Percentiles rank a stretch among this genome's conserved stretches.
These are phyloP conservation scores for Chaenogobius annularis DNA, from an alignment of 2,113 vertebrate genomes.

Conservation along the genomic window DNA sequence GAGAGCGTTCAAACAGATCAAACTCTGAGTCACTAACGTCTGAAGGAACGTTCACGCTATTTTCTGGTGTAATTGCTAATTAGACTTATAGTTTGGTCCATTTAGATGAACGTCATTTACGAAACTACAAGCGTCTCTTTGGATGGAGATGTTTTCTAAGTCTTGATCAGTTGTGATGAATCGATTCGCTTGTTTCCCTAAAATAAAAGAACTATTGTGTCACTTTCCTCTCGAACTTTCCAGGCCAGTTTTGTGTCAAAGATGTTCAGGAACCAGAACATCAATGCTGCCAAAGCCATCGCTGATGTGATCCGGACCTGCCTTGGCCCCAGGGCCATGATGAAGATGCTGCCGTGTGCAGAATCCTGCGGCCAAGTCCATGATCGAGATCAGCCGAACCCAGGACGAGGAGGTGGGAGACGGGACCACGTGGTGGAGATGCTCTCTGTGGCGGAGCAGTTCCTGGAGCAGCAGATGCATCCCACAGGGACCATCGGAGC, in stretches of 20 bases:
- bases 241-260: slow-evolving; percentile 32
- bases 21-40: too few species aligned
- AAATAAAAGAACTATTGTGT: too few species aligned
- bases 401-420: slow-evolving; percentile 98
- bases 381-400: slow-evolving; percentile 99
- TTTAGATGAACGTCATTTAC: too few species aligned
- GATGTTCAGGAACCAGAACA: slow-evolving; percentile 94
- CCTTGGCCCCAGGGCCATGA: slow-evolving; percentile 95
- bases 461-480: slow-evolving; percentile 97
- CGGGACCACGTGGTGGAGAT: slow-evolving; percentile 83
- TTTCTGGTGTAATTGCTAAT: too few species aligned
- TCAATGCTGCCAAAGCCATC: slow-evolving; percentile 95
- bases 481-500: slow-evolving; percentile 91
- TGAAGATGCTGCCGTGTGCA: slow-evolving; percentile 99
- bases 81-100: too few species aligned
- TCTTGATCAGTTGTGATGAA: too few species aligned
- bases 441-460: slow-evolving; percentile 90
- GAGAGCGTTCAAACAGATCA: too few species aligned
- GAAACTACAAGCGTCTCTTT: too few species aligned
- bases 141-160: too few species aligned
- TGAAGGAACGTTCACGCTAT: too few species aligned
- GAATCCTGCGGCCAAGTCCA: slow-evolving; percentile 96
- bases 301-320: slow-evolving; percentile 97
- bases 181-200: too few species aligned
- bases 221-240: slow-evolving; percentile 61